Evolutionary conservation across 2,113 vertebrate genomes (phyloP).

Genomic region (Bettongia penicillata): DNA sequence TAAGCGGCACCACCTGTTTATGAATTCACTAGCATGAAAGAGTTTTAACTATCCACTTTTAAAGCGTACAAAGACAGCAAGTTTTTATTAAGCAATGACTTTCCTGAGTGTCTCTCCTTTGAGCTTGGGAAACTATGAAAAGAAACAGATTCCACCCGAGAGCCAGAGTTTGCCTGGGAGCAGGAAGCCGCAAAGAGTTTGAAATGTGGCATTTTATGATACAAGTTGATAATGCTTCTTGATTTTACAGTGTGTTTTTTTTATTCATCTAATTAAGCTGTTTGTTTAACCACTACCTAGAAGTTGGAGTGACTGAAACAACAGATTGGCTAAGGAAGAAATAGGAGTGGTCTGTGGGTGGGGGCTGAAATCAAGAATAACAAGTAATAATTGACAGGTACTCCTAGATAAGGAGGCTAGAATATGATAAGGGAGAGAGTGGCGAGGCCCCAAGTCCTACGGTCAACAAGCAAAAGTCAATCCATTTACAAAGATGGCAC

Average conservation of each 20-base stretch:
- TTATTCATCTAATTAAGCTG: neutral
- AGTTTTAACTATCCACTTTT: neutral
- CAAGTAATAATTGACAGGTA: neutral
- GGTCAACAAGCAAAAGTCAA: neutral
- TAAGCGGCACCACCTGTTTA: neutral
- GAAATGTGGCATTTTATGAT: neutral
- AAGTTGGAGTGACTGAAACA: neutral
- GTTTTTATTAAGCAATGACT: neutral
- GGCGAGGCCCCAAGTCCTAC: neutral
- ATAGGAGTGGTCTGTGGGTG: neutral
- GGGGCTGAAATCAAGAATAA: neutral
- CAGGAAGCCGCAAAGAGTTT: neutral
- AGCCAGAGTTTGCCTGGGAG: neutral
- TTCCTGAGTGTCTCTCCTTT: neutral
- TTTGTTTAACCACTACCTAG: neutral
- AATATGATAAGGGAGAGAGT: neutral
- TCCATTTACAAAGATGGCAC: neutral
- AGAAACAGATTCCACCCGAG: neutral
- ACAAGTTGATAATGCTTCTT: neutral
- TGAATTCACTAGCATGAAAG: neutral
- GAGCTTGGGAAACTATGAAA: neutral
- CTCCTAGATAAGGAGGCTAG: neutral
- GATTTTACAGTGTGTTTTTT: neutral
- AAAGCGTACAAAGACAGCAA: neutral
- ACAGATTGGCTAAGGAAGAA: neutral